phyloP scores from a whole-genome alignment of 2,797 vertebrate species.

The Micropoecilia bifurca region DNA sequence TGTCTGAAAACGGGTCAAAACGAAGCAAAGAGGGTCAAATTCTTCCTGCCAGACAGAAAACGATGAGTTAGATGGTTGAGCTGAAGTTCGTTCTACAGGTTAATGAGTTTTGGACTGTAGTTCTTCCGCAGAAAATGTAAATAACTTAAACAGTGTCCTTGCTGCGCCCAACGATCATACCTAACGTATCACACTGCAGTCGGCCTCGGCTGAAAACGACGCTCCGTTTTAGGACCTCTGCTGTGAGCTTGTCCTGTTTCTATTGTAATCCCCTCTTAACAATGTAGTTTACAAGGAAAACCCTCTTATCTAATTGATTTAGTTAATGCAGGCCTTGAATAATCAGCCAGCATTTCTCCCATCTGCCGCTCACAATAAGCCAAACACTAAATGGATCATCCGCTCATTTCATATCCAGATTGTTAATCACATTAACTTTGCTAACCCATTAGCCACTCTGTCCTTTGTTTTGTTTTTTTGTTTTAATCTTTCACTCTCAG shows the following conservation, averaged over 20 bases:
- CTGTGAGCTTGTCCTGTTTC: background rate
- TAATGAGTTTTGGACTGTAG: background rate
- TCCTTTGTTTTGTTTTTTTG: background rate
- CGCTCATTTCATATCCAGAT: conserved; percentile 56
- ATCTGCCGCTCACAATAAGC: conserved; percentile 38
- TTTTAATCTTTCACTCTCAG: background rate
- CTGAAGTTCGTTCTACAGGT: background rate
- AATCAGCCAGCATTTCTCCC: conserved; percentile 45
- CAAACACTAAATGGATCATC: conserved; percentile 33
- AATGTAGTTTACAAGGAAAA: conserved; percentile 52
- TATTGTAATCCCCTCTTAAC: conserved; percentile 48
- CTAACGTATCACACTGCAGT: background rate
- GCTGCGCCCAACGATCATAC: background rate
- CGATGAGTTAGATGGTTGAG: too few relatives aligned
- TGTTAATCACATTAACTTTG: conserved; percentile 61
- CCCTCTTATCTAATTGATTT: conserved; percentile 61
- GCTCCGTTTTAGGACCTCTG: conserved; percentile 13
- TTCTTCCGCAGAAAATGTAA: background rate
- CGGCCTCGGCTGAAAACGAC: background rate
- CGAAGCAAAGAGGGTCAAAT: background rate
- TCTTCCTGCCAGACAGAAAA: background rate
- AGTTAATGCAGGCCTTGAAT: conserved; percentile 53
- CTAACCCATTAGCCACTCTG: conserved; percentile 49
- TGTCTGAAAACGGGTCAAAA: background rate
- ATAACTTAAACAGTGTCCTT: background rate